Percentiles rank a stretch among this genome's conserved stretches.
phyloP scores from a whole-genome alignment of 1,140 invertebrate genomes.

The Augochlora pura region DNA sequence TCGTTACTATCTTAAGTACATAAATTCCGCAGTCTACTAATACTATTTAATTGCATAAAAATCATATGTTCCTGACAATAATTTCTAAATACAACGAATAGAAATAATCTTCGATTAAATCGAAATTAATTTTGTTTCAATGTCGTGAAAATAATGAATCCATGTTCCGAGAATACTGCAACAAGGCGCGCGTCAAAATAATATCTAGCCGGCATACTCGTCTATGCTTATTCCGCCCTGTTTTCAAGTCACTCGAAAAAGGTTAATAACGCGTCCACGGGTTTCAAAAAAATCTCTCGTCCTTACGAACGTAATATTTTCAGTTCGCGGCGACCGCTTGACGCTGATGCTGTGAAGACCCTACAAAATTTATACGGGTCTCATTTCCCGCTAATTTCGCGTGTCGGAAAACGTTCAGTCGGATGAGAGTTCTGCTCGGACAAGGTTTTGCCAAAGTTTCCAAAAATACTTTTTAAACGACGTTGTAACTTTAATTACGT shows the following conservation, averaged over 20 bases:
- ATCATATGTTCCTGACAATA: too few species aligned
- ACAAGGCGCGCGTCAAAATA: slow-evolving; percentile 28
- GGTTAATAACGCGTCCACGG: slow-evolving; percentile 40
- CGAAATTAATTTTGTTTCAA: background rate
- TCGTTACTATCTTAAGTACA: too few species aligned
- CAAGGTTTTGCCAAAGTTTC: background rate
- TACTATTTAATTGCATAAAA: too few species aligned
- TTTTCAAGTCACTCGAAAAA: slow-evolving; percentile 18
- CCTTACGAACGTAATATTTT: slow-evolving; percentile 18
- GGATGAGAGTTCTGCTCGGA: background rate
- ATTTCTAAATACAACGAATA: too few species aligned
- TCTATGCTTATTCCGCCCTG: slow-evolving; percentile 36
- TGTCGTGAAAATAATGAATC: background rate
- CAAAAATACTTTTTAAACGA: background rate
- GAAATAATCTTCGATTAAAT: too few species aligned
- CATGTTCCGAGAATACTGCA: background rate
- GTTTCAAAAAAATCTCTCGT: background rate
- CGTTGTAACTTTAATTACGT: too few species aligned
- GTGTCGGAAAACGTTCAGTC: background rate
- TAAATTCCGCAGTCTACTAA: too few species aligned
- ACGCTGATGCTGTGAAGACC: background rate
- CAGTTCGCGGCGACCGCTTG: background rate
- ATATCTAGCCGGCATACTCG: slow-evolving; percentile 32
- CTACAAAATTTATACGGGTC: slow-evolving; percentile 19
- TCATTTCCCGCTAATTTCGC: background rate